phyloP scores from a whole-genome alignment of 2,797 vertebrate genomes.

The Iguana delicatissima region DNA sequence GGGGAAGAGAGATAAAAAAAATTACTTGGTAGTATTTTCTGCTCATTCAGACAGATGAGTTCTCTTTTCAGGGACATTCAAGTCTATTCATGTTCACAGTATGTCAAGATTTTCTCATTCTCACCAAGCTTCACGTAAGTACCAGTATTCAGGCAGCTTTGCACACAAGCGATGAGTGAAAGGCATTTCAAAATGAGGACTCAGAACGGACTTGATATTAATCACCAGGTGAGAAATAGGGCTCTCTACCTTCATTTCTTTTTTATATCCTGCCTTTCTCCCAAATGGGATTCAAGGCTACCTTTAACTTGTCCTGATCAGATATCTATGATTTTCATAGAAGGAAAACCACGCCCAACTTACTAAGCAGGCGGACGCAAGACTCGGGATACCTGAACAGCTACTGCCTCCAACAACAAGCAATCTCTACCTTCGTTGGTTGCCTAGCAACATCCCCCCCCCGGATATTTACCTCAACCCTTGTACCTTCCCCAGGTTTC shows the following conservation, averaged over 20 bases:
- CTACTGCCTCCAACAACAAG: conserved; percentile 31
- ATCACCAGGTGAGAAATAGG: not conserved
- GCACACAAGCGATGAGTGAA: not conserved
- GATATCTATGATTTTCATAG: not conserved
- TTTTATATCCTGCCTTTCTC: too few species aligned
- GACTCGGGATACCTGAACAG: conserved; percentile 1
- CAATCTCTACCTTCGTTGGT: conserved; percentile 65
- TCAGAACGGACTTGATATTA: not conserved
- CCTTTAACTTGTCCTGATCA: not conserved
- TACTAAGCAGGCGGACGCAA: not conserved
- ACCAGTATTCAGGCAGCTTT: not conserved
- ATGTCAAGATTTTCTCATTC: not conserved
- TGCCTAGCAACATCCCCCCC: conserved; percentile 62
- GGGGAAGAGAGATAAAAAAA: not conserved
- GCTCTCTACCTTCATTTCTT: not conserved
- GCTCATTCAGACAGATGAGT: not conserved
- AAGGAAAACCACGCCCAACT: not conserved
- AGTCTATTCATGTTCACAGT: not conserved
- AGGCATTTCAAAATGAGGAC: not conserved
- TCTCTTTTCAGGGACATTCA: not conserved
- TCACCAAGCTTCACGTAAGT: not conserved
- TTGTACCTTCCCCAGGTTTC: conserved; percentile 17
- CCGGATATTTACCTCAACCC: conserved; percentile 41
- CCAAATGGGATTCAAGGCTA: too few species aligned
- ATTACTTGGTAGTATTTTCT: not conserved